These are phyloP conservation scores for Drosophila melanocephala DNA, from an alignment of 2,888 invertebrate species.

Conservation along the genomic window DNA sequence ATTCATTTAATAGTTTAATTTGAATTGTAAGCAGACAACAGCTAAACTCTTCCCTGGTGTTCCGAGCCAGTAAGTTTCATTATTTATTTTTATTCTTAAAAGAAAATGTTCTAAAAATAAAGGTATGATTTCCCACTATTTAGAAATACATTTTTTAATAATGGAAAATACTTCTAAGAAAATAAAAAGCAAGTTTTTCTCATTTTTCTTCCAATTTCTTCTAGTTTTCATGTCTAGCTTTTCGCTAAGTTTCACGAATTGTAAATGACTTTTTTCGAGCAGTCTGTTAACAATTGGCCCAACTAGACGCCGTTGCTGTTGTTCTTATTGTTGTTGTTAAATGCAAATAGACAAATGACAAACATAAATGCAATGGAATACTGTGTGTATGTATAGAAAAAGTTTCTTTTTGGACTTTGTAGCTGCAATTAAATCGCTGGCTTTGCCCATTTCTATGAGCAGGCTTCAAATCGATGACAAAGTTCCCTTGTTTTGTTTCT, in stretches of 20 bases:
- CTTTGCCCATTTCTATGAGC: conserved; percentile 44
- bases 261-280: neutral
- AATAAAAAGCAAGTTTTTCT: neutral
- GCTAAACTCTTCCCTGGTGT: too few relatives aligned
- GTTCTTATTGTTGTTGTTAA: neutral
- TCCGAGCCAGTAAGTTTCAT: too few relatives aligned
- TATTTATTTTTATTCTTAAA: too few relatives aligned
- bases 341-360: conserved; percentile 42
- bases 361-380: conserved; percentile 27
- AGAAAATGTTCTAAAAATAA: too few relatives aligned
- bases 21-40: too few relatives aligned
- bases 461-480: conserved; percentile 49
- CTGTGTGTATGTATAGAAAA: conserved; percentile 7
- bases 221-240: neutral
- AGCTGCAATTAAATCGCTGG: conserved; percentile 34
- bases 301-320: neutral
- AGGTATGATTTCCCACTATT: too few relatives aligned
- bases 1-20: neutral
- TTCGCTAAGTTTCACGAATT: neutral
- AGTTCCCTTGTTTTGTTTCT: conserved; percentile 24
- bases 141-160: neutral
- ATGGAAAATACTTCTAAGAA: neutral
- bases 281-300: conserved; percentile 1
- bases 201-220: neutral
- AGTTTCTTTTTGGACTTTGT: conserved; percentile 11